phyloP scores from a whole-genome alignment of 2,888 invertebrate genomes.

The Eupithecia inturbata region DNA sequence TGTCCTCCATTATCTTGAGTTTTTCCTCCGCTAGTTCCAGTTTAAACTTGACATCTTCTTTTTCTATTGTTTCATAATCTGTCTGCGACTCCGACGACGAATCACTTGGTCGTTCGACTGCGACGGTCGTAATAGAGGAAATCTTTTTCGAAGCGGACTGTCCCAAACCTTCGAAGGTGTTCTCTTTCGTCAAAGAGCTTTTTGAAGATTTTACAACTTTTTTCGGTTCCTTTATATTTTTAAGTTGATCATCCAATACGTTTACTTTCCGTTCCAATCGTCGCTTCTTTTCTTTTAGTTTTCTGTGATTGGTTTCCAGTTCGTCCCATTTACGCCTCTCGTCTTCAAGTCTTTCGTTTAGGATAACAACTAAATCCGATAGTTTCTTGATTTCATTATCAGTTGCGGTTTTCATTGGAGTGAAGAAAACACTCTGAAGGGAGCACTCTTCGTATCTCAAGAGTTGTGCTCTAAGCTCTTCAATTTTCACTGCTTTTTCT shows the following conservation, averaged over 20 bases:
- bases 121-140: conserved; percentile 57
- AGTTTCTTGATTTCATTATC: conserved; percentile 86
- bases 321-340: conserved; percentile 85
- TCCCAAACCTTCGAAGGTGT: conserved; percentile 44
- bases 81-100: conserved; percentile 58
- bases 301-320: conserved; percentile 82
- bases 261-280: conserved; percentile 64
- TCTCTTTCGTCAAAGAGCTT: conserved; percentile 57
- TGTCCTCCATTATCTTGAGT: conserved; percentile 85
- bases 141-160: conserved; percentile 55
- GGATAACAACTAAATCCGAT: conserved; percentile 82
- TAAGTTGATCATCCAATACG: conserved; percentile 62
- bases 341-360: conserved; percentile 83
- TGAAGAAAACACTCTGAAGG: conserved; percentile 77
- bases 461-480: conserved; percentile 75
- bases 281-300: conserved; percentile 81
- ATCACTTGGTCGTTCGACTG: conserved; percentile 63
- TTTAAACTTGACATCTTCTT: conserved; percentile 74
- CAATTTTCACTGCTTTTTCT: conserved; percentile 77
- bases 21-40: conserved; percentile 87
- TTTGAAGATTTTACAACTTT: conserved; percentile 64
- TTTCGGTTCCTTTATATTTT: conserved; percentile 58
- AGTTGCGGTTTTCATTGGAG: conserved; percentile 82
- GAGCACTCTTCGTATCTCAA: conserved; percentile 77
- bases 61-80: conserved; percentile 66